Conservation (phyloP, 2,888 invertebrate genomes). For the Argynnis bischoffii region DNA sequence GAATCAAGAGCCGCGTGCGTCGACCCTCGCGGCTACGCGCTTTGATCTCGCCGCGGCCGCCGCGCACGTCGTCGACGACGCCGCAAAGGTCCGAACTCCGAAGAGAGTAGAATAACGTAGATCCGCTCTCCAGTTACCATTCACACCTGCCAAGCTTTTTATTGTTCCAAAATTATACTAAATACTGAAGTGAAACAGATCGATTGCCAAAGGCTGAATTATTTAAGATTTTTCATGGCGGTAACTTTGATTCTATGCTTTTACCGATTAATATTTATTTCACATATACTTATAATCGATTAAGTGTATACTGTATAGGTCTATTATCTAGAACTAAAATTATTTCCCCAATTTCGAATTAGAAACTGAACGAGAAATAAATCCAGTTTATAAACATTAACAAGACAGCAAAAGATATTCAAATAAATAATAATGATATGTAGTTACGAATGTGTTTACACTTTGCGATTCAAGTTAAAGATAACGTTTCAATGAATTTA, state of each 20-base stretch:
- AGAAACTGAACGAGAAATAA: not conserved
- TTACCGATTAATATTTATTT: too few species aligned
- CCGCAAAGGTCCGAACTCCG: conserved; percentile 51
- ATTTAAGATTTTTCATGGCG: conserved; percentile 18
- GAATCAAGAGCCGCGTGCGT: conserved; percentile 72
- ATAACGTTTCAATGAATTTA: conserved; percentile 12
- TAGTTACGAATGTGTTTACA: conserved; percentile 8
- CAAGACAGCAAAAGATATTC: not conserved
- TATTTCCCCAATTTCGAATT: not conserved
- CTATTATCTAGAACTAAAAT: too few species aligned
- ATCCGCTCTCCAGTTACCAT: conserved; percentile 50
- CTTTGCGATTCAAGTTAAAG: not conserved
- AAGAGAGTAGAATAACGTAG: conserved; percentile 17
- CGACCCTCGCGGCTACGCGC: conserved; percentile 67
- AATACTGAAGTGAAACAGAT: conserved; percentile 26
- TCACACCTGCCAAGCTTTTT: conserved; percentile 51
- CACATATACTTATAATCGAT: too few species aligned
- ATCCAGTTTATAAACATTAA: not conserved
- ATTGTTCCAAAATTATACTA: conserved; percentile 29
- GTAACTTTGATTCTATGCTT: too few species aligned
- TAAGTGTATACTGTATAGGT: too few species aligned
- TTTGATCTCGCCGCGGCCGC: conserved; percentile 65
- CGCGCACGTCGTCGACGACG: conserved; percentile 52
- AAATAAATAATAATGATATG: not conserved
- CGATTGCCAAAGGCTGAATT: conserved; percentile 24